Evolutionary conservation across 2,113 vertebrate species (phyloP).

Genomic region (Menidia beryllina): DNA sequence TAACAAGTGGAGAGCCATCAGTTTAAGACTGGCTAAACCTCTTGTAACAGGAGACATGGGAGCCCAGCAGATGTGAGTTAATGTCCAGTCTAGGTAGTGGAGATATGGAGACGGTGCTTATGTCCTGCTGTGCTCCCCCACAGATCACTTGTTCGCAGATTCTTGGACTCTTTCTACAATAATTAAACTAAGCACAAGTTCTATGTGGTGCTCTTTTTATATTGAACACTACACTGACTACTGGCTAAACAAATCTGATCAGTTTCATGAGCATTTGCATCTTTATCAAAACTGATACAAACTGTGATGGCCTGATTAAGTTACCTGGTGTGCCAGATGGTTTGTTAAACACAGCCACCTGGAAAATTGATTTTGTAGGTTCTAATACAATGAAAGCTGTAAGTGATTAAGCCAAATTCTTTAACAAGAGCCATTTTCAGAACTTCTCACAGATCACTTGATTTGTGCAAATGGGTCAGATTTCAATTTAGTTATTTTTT

Average conservation of each 20-base stretch:
- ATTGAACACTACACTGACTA: constrained; percentile 4
- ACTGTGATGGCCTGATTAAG: too few relatives aligned
- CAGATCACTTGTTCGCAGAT: too few relatives aligned
- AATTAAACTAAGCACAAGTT: constrained; percentile 66
- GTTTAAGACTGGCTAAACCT: constrained; percentile 59
- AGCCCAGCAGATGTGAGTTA: constrained; percentile 45
- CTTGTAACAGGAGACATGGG: constrained; percentile 54
- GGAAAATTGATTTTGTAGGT: too few relatives aligned
- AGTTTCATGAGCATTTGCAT: too few relatives aligned
- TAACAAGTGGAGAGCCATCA: constrained; percentile 48
- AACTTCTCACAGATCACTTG: too few relatives aligned
- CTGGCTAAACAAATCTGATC: neutral
- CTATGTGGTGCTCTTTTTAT: constrained; percentile 42
- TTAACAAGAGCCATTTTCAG: too few relatives aligned
- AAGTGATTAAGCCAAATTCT: too few relatives aligned
- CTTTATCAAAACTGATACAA: too few relatives aligned
- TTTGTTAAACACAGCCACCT: too few relatives aligned
- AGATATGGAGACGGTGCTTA: constrained; percentile 57
- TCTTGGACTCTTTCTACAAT: constrained; percentile 70
- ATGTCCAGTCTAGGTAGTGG: constrained; percentile 49
- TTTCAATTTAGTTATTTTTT: too few relatives aligned
- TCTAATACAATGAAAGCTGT: too few relatives aligned
- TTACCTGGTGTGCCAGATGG: too few relatives aligned
- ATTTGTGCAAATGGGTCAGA: neutral
- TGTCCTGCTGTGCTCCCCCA: constrained; percentile 70